A percentile compares a stretch with the other conserved stretches of the same genome.
Conservation (phyloP, 2,113 vertebrate genomes). For the Emydura subglobosa region DNA sequence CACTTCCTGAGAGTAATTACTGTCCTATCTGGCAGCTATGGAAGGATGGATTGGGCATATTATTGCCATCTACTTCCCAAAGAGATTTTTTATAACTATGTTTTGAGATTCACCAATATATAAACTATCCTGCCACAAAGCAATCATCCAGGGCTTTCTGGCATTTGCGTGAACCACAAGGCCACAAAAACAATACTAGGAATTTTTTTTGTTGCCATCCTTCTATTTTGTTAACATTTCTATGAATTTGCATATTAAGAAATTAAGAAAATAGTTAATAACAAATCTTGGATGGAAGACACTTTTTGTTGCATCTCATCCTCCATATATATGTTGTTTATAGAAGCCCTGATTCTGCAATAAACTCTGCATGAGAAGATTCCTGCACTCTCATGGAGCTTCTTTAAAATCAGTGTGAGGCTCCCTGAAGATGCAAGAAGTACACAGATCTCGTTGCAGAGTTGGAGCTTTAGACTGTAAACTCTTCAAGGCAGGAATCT, state of each 20-base stretch:
- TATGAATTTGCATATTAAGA: neutral
- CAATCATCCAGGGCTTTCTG: neutral
- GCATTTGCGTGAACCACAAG: constrained; percentile 5
- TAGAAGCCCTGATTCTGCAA: neutral
- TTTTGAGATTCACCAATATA: neutral
- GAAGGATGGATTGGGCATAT: constrained; percentile 31
- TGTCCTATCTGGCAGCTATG: constrained; percentile 44
- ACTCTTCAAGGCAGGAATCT: neutral
- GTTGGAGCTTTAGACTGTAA: neutral
- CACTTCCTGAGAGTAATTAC: constrained; percentile 30
- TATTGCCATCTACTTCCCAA: constrained; percentile 42
- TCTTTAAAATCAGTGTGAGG: neutral
- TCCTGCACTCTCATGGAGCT: neutral
- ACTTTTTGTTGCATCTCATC: neutral
- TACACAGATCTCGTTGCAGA: neutral
- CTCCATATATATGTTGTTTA: neutral
- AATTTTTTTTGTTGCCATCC: neutral
- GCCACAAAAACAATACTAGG: constrained; percentile 1
- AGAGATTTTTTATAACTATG: constrained; percentile 56
- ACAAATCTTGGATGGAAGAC: neutral
- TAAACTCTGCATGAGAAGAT: neutral
- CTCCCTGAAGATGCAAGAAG: neutral
- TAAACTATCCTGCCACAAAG: constrained; percentile 39
- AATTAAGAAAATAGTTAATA: neutral
- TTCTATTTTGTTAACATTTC: constrained; percentile 18